Evolutionary conservation across 2,888 invertebrate species (phyloP).

Genomic region (Busseola fusca): DNA sequence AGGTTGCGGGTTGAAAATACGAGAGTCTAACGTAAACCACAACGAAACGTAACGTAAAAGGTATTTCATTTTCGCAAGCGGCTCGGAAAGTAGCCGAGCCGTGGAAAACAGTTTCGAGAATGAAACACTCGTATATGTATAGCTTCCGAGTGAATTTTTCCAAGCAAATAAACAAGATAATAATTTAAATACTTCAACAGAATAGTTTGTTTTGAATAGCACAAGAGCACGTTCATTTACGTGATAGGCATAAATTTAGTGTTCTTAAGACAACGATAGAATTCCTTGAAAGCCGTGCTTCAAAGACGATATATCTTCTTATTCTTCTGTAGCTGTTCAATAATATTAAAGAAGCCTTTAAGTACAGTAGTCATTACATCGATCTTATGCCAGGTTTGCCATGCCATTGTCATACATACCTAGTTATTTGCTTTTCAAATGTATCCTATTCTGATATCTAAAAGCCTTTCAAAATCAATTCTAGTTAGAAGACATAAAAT

Average conservation of each 20-base stretch:
- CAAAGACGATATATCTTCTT: background rate
- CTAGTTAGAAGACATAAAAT: slow-evolving; percentile 29
- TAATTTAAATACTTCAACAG: slow-evolving; percentile 34
- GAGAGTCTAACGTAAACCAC: slow-evolving; percentile 64
- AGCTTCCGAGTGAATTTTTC: slow-evolving; percentile 38
- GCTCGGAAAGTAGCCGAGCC: slow-evolving; percentile 56
- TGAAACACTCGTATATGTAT: slow-evolving; percentile 54
- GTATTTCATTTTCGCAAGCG: slow-evolving; percentile 65
- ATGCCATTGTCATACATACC: background rate
- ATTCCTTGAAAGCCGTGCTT: background rate
- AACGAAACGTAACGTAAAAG: slow-evolving; percentile 66
- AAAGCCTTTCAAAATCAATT: slow-evolving; percentile 16
- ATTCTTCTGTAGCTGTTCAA: background rate
- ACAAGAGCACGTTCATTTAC: slow-evolving; percentile 1
- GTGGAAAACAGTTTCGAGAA: slow-evolving; percentile 56
- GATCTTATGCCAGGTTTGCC: background rate
- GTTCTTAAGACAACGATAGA: background rate
- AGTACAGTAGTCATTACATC: background rate
- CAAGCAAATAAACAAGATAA: slow-evolving; percentile 50
- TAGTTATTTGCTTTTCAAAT: slow-evolving; percentile 29
- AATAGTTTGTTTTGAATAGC: slow-evolving; percentile 15
- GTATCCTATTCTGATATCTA: slow-evolving; percentile 4
- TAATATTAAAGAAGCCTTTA: background rate
- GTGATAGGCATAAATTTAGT: background rate
- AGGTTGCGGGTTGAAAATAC: slow-evolving; percentile 64